Evolutionary conservation across 2,888 invertebrate species (phyloP).

Genomic region (Drosophila lutescens): DNA sequence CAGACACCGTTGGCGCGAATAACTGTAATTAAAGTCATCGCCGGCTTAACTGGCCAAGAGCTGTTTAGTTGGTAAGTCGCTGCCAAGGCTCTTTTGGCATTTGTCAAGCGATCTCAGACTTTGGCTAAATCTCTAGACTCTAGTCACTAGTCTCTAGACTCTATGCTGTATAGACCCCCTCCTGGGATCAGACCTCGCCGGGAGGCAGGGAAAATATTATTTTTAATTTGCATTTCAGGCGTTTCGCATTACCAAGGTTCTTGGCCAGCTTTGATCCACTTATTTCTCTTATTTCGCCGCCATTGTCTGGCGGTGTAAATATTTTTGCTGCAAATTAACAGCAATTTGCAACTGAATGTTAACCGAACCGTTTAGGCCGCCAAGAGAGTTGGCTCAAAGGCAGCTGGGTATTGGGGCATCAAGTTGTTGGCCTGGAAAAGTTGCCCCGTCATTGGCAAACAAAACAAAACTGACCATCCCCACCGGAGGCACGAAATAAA

Average conservation of each 20-base stretch:
- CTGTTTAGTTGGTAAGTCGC: conserved; percentile 52
- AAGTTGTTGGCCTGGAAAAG: conserved; percentile 62
- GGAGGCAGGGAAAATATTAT: conserved; percentile 65
- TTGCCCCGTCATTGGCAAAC: conserved; percentile 65
- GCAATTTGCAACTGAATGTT: conserved; percentile 55
- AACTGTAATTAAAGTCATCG: conserved; percentile 53
- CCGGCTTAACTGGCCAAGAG: conserved; percentile 38
- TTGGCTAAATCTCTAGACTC: conserved; percentile 4
- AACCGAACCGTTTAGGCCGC: conserved; percentile 41
- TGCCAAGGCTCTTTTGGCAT: conserved; percentile 71
- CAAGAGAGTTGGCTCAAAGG: neutral
- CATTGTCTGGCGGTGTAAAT: conserved; percentile 49
- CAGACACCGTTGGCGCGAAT: conserved; percentile 62
- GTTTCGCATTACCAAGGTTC: conserved; percentile 59
- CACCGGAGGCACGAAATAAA: conserved; percentile 44
- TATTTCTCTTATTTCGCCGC: conserved; percentile 29
- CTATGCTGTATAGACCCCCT: conserved; percentile 6
- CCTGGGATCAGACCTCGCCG: conserved; percentile 36
- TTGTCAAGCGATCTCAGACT: conserved; percentile 48
- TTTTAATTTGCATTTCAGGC: conserved; percentile 54
- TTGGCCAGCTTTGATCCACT: conserved; percentile 62
- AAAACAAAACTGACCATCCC: conserved; percentile 73
- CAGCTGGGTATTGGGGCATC: neutral
- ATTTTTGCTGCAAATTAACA: conserved; percentile 69
- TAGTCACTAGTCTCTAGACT: neutral